Conservation (phyloP, 2,113 vertebrate genomes). For the Ammospiza caudacuta region DNA sequence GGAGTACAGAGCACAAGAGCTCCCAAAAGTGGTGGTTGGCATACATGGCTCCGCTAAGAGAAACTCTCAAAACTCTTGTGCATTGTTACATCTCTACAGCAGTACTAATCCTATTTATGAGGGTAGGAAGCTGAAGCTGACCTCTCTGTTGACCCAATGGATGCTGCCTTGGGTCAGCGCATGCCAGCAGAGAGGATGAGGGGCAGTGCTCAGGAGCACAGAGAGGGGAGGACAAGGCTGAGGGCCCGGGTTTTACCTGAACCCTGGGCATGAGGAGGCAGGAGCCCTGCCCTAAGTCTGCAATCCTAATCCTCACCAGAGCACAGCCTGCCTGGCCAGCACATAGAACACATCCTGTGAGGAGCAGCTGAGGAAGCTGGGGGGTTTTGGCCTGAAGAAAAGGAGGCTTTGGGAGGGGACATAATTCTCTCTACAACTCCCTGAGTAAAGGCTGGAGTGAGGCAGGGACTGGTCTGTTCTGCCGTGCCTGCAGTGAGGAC, state of each 20-base stretch:
- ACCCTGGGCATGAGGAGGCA: fast-evolving
- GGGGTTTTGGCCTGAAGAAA: background rate
- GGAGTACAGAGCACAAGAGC: fast-evolving
- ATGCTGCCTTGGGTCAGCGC: fast-evolving
- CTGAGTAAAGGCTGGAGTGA: background rate
- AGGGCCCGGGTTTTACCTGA: fast-evolving
- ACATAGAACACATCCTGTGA: fast-evolving
- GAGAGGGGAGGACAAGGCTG: fast-evolving
- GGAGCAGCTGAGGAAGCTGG: background rate
- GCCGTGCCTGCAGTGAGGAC: background rate
- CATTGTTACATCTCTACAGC: fast-evolving
- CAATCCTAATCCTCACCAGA: background rate
- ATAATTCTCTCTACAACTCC: background rate
- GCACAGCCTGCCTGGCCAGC: background rate
- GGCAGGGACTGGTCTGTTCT: too few species aligned
- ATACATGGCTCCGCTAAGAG: fast-evolving
- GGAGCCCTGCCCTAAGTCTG: background rate
- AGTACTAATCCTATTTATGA: too few species aligned
- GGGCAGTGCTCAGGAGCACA: fast-evolving
- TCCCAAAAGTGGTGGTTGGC: fast-evolving
- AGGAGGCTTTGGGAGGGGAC: fast-evolving
- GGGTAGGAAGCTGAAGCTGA: fast-evolving
- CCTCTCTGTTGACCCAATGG: fast-evolving
- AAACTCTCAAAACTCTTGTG: fast-evolving
- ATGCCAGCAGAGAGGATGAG: fast-evolving